Conservation (phyloP, 2,888 invertebrate species). For the Agriotes lineatus region DNA sequence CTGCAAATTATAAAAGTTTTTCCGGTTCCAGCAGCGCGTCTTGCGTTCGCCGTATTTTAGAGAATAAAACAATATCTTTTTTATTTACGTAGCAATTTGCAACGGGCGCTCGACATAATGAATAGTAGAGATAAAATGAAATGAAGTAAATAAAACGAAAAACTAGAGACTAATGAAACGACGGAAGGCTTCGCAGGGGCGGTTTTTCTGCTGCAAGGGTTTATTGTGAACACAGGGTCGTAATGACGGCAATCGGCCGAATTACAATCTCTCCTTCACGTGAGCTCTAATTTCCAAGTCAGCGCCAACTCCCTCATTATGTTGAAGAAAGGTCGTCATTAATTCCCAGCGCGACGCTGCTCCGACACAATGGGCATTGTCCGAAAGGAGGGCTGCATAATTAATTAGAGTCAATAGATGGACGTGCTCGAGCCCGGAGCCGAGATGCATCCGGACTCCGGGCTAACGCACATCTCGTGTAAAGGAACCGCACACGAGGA, state of each 20-base stretch:
- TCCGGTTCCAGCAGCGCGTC: conserved; percentile 25
- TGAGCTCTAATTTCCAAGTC: conserved; percentile 33
- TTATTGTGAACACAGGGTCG: conserved; percentile 25
- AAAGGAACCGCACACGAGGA: conserved; percentile 33
- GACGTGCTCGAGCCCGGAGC: conserved; percentile 27
- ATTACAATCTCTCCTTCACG: conserved; percentile 25
- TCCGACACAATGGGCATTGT: conserved; percentile 54
- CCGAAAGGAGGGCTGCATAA: conserved; percentile 55
- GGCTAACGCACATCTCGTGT: conserved; percentile 34
- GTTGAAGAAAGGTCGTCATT: conserved; percentile 53
- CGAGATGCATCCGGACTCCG: conserved; percentile 24
- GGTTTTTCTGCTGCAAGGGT: conserved; percentile 23
- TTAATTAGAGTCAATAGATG: conserved; percentile 52
- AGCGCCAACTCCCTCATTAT: conserved; percentile 39
- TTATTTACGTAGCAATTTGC: conserved; percentile 42
- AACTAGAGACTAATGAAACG: conserved; percentile 47
- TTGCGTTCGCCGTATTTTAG: conserved; percentile 35
- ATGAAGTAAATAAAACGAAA: conserved; percentile 46
- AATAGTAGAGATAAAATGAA: conserved; percentile 45
- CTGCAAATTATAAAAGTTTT: conserved; percentile 37
- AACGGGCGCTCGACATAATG: conserved; percentile 43
- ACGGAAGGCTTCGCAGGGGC: conserved; percentile 32
- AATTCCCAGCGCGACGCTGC: conserved; percentile 52
- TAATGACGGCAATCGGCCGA: conserved; percentile 28
- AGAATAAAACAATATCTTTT: conserved; percentile 41